Evolutionary conservation across 2,113 vertebrate species (phyloP).

Genomic region (Eulacestoma nigropectus): DNA sequence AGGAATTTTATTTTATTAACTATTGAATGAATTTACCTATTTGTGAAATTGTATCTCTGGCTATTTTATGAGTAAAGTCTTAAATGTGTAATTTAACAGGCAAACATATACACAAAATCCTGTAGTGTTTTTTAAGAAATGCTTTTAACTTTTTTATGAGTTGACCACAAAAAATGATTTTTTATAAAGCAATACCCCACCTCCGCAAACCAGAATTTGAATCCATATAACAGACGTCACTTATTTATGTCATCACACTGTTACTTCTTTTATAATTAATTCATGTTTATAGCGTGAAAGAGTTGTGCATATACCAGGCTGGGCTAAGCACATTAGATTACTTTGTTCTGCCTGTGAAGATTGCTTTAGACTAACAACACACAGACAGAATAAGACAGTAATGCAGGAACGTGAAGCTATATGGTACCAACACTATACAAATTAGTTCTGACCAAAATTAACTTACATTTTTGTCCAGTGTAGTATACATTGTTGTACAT

Average conservation of each 20-base stretch:
- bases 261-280: not conserved
- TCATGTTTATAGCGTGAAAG: not conserved
- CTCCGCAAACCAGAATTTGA: not conserved
- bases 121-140: not conserved
- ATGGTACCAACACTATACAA: not conserved
- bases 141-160: not conserved
- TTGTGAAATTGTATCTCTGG: not conserved
- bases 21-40: not conserved
- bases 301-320: not conserved
- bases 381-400: not conserved
- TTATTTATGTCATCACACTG: not conserved
- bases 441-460: not conserved
- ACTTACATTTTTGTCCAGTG: not conserved
- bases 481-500: not conserved
- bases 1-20: not conserved
- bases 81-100: not conserved
- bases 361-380: not conserved
- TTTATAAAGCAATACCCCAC: rapidly evolving
- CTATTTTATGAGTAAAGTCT: not conserved
- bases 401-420: not conserved
- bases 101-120: not conserved
- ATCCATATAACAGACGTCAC: not conserved
- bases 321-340: not conserved
- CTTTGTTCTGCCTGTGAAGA: not conserved
- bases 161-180: not conserved